Conservation (phyloP, 2,113 vertebrate species). For the Macquaria ambigua region DNA sequence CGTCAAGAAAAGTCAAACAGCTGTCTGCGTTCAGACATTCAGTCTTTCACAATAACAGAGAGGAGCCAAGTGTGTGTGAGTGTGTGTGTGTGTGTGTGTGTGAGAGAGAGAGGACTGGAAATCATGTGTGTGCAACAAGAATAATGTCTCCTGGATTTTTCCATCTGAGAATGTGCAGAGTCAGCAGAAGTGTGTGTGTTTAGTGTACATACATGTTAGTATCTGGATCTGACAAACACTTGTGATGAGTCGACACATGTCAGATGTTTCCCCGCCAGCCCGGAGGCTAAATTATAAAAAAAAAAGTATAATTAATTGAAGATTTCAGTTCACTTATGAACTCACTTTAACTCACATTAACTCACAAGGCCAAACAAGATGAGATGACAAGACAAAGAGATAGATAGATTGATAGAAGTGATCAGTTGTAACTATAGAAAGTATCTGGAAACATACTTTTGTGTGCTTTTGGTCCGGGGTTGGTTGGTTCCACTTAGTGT, state of each 20-base stretch:
- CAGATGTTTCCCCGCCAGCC: neutral
- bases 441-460: no score
- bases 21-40: conserved; percentile 1
- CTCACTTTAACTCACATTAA: no score
- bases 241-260: neutral
- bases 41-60: conserved; percentile 36
- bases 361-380: no score
- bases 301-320: neutral
- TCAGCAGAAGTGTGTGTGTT: neutral
- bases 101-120: neutral
- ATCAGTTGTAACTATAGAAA: no score
- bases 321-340: no score
- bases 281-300: neutral
- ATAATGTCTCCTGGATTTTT: neutral
- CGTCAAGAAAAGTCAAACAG: conserved; percentile 44
- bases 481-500: no score
- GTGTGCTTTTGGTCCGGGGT: no score
- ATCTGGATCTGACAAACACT: neutral
- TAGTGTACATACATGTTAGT: neutral
- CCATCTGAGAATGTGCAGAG: conserved; percentile 13
- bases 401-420: no score
- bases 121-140: neutral
- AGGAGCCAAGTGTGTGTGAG: conserved; percentile 41
- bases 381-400: no score
- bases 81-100: neutral